phyloP scores from a whole-genome alignment of 2,113 vertebrate species.

The Archilochus colubris region DNA sequence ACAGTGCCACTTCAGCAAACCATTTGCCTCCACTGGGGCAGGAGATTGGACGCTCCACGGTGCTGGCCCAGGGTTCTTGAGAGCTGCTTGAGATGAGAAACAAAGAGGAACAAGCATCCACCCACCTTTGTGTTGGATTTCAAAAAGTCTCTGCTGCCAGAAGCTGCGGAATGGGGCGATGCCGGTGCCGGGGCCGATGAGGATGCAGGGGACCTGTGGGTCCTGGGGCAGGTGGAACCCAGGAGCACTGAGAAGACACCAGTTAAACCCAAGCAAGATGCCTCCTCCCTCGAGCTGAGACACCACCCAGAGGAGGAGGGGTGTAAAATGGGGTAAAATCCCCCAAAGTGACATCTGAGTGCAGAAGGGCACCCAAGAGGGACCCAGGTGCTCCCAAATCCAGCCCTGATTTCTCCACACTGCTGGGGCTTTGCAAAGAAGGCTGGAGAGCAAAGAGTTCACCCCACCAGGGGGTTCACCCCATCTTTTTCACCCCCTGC shows the following conservation, averaged over 20 bases:
- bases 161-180: conserved; percentile 98
- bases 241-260: conserved; percentile 77
- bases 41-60: too few species aligned
- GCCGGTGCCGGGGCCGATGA: conserved; percentile 94
- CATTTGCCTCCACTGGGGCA: too few species aligned
- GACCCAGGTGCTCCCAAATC: not conserved
- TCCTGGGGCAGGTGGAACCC: conserved; percentile 95
- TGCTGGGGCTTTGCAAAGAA: not conserved
- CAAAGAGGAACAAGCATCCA: fast-evolving
- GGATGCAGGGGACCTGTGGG: conserved; percentile 90
- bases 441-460: not conserved
- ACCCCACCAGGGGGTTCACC: not conserved
- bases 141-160: conserved; percentile 94
- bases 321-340: not conserved
- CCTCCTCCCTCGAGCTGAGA: not conserved
- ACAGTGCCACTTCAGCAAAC: not conserved
- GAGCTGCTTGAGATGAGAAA: not conserved
- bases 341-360: not conserved
- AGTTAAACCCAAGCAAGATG: not conserved
- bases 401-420: not conserved
- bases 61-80: not conserved
- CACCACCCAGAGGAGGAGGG: too few species aligned
- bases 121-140: conserved; percentile 91
- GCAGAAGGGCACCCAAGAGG: not conserved
- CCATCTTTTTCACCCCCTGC: not conserved